Evolutionary conservation across 2,797 vertebrate genomes (phyloP).

Genomic region (Thamnophis elegans): DNA sequence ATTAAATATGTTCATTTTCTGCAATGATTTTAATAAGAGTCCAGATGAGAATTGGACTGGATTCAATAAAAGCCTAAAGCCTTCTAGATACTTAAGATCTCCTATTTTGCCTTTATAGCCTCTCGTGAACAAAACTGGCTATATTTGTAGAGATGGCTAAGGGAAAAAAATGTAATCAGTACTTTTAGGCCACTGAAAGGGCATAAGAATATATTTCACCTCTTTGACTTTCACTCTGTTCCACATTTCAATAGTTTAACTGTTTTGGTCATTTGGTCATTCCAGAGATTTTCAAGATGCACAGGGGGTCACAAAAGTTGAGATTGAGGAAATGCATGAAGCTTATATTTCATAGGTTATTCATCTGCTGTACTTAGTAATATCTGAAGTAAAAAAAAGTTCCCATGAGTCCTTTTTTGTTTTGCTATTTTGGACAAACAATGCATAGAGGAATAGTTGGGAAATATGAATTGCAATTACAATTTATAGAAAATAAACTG

Average conservation of each 20-base stretch:
- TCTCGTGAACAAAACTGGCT: neutral
- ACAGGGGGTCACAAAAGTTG: neutral
- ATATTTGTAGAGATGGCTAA: neutral
- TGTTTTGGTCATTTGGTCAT: neutral
- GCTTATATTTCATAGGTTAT: neutral
- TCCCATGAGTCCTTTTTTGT: neutral
- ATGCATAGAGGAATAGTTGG: neutral
- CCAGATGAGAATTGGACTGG: neutral
- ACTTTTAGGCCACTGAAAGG: neutral
- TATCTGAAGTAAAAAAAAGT: neutral
- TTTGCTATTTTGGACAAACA: neutral
- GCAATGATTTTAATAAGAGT: neutral
- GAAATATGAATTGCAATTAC: neutral
- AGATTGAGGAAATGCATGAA: neutral
- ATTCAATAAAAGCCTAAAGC: neutral
- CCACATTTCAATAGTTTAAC: neutral
- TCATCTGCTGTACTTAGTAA: neutral
- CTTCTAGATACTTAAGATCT: neutral
- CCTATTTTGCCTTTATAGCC: neutral
- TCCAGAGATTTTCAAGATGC: neutral
- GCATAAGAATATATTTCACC: neutral
- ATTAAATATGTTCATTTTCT: neutral
- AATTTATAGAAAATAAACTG: constrained; percentile 9
- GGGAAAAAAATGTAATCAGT: neutral
- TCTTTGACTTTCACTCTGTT: neutral